A percentile compares a stretch with the other conserved stretches of the same genome.
Conservation (phyloP, 2,113 vertebrate species). For the Heterotis niloticus region DNA sequence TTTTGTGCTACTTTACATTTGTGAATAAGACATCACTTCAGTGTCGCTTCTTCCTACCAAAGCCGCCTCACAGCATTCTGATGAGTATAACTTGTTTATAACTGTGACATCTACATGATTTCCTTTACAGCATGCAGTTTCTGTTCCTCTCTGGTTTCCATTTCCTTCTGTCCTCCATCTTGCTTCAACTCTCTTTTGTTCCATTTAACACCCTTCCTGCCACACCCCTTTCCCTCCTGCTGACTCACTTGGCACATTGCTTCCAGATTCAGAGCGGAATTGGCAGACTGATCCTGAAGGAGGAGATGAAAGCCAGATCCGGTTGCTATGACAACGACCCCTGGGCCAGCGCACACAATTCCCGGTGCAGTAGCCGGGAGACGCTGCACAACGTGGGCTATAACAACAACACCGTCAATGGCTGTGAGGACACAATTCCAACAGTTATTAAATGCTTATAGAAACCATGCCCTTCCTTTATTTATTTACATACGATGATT, state of each 20-base stretch:
- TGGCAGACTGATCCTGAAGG: conserved; percentile 93
- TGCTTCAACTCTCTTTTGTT: neutral
- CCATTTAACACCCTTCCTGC: neutral
- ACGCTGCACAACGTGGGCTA: conserved; percentile 79
- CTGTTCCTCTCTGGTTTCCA: neutral
- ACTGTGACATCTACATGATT: neutral
- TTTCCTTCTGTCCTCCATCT: neutral
- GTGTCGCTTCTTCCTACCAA: neutral
- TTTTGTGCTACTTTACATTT: too few relatives aligned
- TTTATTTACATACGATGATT: too few relatives aligned
- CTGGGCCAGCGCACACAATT: conserved; percentile 90
- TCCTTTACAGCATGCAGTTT: neutral
- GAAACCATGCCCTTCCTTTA: too few relatives aligned
- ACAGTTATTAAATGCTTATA: too few relatives aligned
- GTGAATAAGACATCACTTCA: neutral
- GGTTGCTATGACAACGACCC: conserved; percentile 90
- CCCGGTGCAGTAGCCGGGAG: conserved; percentile 86
- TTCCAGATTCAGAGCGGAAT: conserved; percentile 77
- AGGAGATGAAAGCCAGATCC: conserved; percentile 97
- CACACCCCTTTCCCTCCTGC: neutral
- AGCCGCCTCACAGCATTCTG: neutral
- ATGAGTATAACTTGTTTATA: neutral
- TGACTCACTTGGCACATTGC: conserved; percentile 2
- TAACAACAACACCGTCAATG: conserved; percentile 86
- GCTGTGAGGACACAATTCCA: conserved; percentile 73